Conservation (phyloP, 2,888 invertebrate genomes). For the Nephrocerus scutellatus region DNA sequence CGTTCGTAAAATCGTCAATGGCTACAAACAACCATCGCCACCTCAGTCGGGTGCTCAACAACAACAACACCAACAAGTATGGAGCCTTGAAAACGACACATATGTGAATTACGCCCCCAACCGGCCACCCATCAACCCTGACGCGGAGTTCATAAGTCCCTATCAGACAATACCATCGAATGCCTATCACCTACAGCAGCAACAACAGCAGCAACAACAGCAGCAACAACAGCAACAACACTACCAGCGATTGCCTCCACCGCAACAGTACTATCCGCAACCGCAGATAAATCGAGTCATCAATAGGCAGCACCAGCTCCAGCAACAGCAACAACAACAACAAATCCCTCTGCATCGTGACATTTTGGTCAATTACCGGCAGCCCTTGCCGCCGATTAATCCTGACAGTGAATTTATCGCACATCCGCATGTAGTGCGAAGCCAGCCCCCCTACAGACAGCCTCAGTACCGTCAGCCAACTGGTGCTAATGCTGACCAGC, state of each 20-base stretch:
- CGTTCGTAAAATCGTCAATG: constrained; percentile 26
- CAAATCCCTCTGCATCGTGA: constrained; percentile 55
- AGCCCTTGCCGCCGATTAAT: constrained; percentile 60
- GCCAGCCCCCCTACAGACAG: constrained; percentile 9
- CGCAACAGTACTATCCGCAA: constrained; percentile 25
- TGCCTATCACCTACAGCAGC: constrained; percentile 26
- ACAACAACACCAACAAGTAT: constrained; percentile 43
- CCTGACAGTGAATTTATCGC: constrained; percentile 57
- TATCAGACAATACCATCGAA: constrained; percentile 27
- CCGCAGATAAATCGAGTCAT: constrained; percentile 17
- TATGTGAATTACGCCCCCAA: constrained; percentile 62
- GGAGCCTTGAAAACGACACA: constrained; percentile 54
- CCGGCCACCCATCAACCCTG: constrained; percentile 55
- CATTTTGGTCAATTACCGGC: constrained; percentile 64
- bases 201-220: constrained; percentile 45
- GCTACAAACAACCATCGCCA: constrained; percentile 21
- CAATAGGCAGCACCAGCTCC: constrained; percentile 52
- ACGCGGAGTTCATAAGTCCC: constrained; percentile 55
- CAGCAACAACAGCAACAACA: constrained; percentile 45
- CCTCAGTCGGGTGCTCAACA: constrained; percentile 22
- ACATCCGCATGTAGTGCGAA: constrained; percentile 36
- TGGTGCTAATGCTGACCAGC: constrained; percentile 16
- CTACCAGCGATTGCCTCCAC: constrained; percentile 19
- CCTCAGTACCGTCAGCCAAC: neutral
- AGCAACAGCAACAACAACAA: constrained; percentile 54